Evolutionary conservation across 2,797 vertebrate species (phyloP).

Genomic region (Alectoris magna): DNA sequence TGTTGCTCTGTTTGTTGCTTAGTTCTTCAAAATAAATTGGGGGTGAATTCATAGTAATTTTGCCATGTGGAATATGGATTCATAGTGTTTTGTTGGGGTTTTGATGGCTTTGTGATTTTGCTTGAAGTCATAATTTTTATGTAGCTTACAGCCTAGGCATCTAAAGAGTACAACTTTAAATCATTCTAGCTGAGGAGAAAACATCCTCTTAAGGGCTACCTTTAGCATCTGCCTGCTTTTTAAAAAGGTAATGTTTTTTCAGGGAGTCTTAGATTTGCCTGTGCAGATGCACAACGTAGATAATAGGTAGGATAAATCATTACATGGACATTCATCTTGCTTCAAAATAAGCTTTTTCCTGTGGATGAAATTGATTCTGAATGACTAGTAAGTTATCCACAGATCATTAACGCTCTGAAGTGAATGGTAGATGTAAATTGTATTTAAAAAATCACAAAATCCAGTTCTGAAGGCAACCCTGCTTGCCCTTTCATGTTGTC

Average conservation of each 20-base stretch:
- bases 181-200: neutral
- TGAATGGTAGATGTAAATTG: neutral
- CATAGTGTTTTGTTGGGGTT: neutral
- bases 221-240: neutral
- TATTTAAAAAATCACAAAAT: neutral
- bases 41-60: neutral
- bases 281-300: neutral
- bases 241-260: neutral
- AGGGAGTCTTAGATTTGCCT: neutral
- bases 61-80: neutral
- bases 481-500: neutral
- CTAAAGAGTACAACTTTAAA: neutral
- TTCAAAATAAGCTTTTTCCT: neutral
- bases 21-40: neutral
- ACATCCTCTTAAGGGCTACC: neutral
- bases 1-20: neutral
- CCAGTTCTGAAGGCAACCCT: neutral
- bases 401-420: neutral
- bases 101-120: neutral
- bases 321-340: neutral
- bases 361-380: neutral
- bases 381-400: neutral
- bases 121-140: neutral
- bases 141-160: neutral
- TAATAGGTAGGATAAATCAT: neutral